phyloP scores from a whole-genome alignment of 1,140 invertebrate genomes.

The Magallana angulata region DNA sequence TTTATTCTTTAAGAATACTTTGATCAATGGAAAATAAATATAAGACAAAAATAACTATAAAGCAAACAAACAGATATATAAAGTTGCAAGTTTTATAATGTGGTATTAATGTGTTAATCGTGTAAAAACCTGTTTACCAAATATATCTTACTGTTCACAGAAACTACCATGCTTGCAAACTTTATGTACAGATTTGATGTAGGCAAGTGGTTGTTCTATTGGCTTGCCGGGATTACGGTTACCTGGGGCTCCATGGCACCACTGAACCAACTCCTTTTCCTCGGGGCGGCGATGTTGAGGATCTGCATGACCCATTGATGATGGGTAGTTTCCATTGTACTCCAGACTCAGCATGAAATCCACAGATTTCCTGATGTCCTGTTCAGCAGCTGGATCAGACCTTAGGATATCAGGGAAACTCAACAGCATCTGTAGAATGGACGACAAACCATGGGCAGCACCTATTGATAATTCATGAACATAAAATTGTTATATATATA shows the following conservation, averaged over 20 bases:
- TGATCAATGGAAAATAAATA: too few species aligned
- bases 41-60: too few species aligned
- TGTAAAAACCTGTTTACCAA: too few species aligned
- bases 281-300: slow-evolving; percentile 76
- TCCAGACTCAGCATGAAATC: slow-evolving; percentile 85
- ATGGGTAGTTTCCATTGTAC: slow-evolving; percentile 89
- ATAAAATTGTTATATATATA: too few species aligned
- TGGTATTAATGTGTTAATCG: too few species aligned
- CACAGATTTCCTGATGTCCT: slow-evolving; percentile 82
- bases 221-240: neutral
- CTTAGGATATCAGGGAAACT: slow-evolving; percentile 84
- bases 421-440: slow-evolving; percentile 83
- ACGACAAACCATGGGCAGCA: slow-evolving; percentile 88
- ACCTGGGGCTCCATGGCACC: slow-evolving; percentile 92
- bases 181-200: too few species aligned
- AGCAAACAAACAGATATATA: too few species aligned
- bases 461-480: slow-evolving; percentile 78
- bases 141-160: too few species aligned
- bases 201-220: too few species aligned
- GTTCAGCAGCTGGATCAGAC: slow-evolving; percentile 80
- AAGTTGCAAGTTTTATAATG: too few species aligned
- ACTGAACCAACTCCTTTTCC: slow-evolving; percentile 87
- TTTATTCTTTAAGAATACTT: too few species aligned
- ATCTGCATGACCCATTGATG: slow-evolving; percentile 86
- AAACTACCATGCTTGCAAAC: too few species aligned